Evolutionary conservation across 2,113 vertebrate genomes (phyloP).

Genomic region (Ochotona curzoniae): DNA sequence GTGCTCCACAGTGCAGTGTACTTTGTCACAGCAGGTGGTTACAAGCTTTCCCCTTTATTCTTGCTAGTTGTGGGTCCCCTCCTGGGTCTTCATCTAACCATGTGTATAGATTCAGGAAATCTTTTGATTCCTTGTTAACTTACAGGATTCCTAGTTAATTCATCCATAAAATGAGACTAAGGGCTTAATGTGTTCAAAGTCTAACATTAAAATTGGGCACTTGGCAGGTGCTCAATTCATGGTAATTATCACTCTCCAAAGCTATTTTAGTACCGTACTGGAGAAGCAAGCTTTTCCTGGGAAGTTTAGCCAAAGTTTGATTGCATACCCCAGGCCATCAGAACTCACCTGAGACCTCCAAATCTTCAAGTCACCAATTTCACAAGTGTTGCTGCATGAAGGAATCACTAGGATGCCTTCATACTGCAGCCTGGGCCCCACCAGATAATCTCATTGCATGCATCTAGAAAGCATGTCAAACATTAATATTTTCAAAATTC

Average conservation of each 20-base stretch:
- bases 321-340: not conserved
- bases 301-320: not conserved
- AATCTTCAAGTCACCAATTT: not conserved
- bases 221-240: not conserved
- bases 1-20: too few species aligned
- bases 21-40: too few species aligned
- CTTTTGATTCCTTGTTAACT: too few species aligned
- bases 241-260: not conserved
- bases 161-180: not conserved
- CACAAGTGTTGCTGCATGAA: not conserved
- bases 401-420: not conserved
- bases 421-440: not conserved
- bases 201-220: not conserved
- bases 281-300: not conserved
- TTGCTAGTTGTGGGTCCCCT: not conserved
- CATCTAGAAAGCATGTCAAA: not conserved
- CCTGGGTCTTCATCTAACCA: not conserved
- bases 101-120: not conserved
- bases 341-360: not conserved
- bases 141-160: not conserved
- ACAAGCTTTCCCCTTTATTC: not conserved
- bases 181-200: not conserved
- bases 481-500: not conserved
- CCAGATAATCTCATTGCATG: not conserved
- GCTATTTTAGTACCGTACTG: not conserved